phyloP scores from a whole-genome alignment of 2,888 invertebrate genomes.

The Camptogramma bilineatum region DNA sequence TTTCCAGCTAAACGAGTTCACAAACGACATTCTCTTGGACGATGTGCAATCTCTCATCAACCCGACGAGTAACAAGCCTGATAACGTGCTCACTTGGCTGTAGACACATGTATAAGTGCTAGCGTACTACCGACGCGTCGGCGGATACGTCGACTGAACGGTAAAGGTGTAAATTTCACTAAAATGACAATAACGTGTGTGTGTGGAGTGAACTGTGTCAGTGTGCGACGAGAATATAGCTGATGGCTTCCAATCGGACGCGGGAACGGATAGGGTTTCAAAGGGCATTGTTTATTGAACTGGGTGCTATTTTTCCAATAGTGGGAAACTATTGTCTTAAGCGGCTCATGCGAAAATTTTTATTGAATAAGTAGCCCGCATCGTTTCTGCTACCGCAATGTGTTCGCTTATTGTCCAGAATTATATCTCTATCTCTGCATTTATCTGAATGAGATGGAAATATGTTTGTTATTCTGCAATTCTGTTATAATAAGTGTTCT shows the following conservation, averaged over 20 bases:
- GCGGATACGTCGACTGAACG: conserved; percentile 56
- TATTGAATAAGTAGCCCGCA: conserved; percentile 30
- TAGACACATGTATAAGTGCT: conserved; percentile 72
- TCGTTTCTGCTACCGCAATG: conserved; percentile 45
- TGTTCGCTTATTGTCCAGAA: conserved; percentile 64
- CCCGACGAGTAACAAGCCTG: conserved; percentile 93
- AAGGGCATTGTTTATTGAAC: conserved; percentile 29
- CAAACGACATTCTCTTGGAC: conserved; percentile 93
- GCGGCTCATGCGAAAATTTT: conserved; percentile 1
- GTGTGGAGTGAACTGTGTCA: conserved; percentile 58
- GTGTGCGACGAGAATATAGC: conserved; percentile 48
- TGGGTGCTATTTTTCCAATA: conserved; percentile 25
- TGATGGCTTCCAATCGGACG: conserved; percentile 49
- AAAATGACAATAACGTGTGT: conserved; percentile 72
- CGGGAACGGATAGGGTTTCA: conserved; percentile 39
- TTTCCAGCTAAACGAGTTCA: conserved; percentile 92
- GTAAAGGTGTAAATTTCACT: conserved; percentile 77
- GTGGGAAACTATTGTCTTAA: conserved; percentile 15
- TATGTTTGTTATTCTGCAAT: conserved; percentile 60
- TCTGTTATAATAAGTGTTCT: conserved; percentile 50
- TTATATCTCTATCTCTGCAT: conserved; percentile 76
- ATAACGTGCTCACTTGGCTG: conserved; percentile 95
- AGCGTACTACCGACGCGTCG: conserved; percentile 17
- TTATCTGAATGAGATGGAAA: conserved; percentile 77
- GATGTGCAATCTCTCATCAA: conserved; percentile 96